phyloP scores from a whole-genome alignment of 2,888 invertebrate species.

The Diadegma fenestrale region DNA sequence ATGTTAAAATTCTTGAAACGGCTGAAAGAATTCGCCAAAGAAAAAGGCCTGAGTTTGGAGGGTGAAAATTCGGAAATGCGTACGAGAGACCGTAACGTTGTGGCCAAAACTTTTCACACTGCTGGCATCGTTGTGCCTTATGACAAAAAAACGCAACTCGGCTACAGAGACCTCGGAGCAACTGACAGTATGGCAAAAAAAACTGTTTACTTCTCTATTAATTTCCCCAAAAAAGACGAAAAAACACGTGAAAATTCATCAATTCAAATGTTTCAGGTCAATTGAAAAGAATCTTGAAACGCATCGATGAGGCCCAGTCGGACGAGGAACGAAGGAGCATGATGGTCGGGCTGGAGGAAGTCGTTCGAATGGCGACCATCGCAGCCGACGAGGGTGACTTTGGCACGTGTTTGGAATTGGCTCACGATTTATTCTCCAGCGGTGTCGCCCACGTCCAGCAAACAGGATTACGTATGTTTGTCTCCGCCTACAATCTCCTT shows the following conservation, averaged over 20 bases:
- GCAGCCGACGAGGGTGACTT: slow-evolving; percentile 98
- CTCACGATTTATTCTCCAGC: slow-evolving; percentile 93
- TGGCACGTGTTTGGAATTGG: slow-evolving; percentile 96
- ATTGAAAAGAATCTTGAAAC: slow-evolving; percentile 89
- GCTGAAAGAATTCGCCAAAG: slow-evolving; percentile 88
- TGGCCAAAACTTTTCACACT: slow-evolving; percentile 91
- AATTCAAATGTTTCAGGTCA: slow-evolving; percentile 85
- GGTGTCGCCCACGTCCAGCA: slow-evolving; percentile 90
- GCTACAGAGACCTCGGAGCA: slow-evolving; percentile 92
- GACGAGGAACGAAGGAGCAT: slow-evolving; percentile 87
- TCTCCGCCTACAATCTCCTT: slow-evolving; percentile 91
- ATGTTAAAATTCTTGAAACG: slow-evolving; percentile 88
- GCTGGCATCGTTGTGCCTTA: slow-evolving; percentile 95
- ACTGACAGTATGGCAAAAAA: slow-evolving; percentile 86
- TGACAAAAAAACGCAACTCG: slow-evolving; percentile 92
- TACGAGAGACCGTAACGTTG: slow-evolving; percentile 87
- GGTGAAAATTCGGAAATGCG: slow-evolving; percentile 87
- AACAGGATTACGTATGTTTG: slow-evolving; percentile 88
- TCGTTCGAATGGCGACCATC: slow-evolving; percentile 93
- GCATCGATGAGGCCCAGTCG: slow-evolving; percentile 87
- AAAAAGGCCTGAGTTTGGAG: slow-evolving; percentile 87
- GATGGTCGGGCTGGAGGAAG: slow-evolving; percentile 91
- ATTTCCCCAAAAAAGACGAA: too few relatives aligned
- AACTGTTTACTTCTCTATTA: neutral
- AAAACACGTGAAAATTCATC: too few relatives aligned